Percentiles rank a stretch among this genome's conserved stretches.
phyloP scores from a whole-genome alignment of 2,113 vertebrate genomes.

The Bos taurus region DNA sequence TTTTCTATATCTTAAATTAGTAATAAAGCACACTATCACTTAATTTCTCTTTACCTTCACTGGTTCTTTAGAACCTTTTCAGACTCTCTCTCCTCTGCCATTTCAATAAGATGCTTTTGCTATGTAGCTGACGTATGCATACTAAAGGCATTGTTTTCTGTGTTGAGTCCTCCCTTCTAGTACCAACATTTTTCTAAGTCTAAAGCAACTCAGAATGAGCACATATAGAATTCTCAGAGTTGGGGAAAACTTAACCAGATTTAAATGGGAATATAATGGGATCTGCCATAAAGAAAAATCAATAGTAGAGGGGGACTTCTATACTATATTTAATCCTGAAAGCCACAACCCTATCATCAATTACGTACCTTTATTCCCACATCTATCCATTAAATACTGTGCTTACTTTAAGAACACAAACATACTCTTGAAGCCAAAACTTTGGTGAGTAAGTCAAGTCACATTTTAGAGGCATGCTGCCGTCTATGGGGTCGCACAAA shows the following conservation, averaged over 20 bases:
- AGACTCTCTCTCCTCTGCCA: neutral
- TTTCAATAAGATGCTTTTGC: neutral
- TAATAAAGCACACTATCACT: neutral
- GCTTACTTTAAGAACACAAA: slow-evolving; percentile 6
- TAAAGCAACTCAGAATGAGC: neutral
- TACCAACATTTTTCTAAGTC: neutral
- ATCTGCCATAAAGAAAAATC: neutral
- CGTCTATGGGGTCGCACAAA: no score
- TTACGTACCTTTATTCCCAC: neutral
- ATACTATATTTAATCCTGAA: neutral
- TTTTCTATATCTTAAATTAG: slow-evolving; percentile 6
- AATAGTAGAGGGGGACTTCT: neutral
- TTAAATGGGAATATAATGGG: neutral
- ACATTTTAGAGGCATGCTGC: slow-evolving; percentile 25
- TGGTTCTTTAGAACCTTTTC: neutral
- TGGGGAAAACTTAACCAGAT: neutral
- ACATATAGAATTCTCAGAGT: neutral
- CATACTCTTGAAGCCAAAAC: neutral
- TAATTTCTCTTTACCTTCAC: neutral
- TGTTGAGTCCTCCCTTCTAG: neutral
- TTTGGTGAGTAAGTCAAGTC: slow-evolving; percentile 51
- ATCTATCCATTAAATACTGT: neutral
- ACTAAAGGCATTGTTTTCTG: neutral
- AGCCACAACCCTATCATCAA: neutral
- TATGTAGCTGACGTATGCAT: neutral